Evolutionary conservation across 1,140 invertebrate genomes (phyloP).

Genomic region (Plectrocnemia conspersa): DNA sequence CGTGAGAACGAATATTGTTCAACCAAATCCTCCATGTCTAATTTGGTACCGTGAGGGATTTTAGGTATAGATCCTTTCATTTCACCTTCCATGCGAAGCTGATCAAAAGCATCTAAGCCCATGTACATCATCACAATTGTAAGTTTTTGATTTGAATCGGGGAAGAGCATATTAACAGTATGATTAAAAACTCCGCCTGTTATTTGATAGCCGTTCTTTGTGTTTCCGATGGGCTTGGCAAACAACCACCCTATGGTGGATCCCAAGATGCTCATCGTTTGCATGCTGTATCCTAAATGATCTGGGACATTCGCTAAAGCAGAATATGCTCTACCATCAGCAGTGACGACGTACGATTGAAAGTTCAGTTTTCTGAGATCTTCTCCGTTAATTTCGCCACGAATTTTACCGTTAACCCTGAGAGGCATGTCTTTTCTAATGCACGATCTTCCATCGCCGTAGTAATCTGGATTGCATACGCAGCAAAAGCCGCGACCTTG

Average conservation of each 20-base stretch:
- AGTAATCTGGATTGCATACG: conserved; percentile 70
- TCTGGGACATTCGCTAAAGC: conserved; percentile 76
- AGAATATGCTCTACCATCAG: conserved; percentile 85
- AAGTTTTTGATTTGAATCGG: conserved; percentile 64
- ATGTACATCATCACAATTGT: conserved; percentile 72
- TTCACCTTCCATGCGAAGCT: conserved; percentile 71
- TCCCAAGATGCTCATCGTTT: conserved; percentile 74
- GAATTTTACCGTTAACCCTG: conserved; percentile 79
- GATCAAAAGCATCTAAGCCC: conserved; percentile 88
- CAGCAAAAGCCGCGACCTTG: conserved; percentile 84
- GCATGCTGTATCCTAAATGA: conserved; percentile 70
- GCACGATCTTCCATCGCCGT: conserved; percentile 88
- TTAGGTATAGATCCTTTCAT: conserved; percentile 74
- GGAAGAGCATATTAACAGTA: conserved; percentile 68
- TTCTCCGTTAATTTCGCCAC: conserved; percentile 73
- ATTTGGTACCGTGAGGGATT: conserved; percentile 56
- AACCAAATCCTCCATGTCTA: conserved; percentile 74
- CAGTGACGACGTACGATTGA: conserved; percentile 87
- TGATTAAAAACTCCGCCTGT: conserved; percentile 81
- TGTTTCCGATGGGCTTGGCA: conserved; percentile 67
- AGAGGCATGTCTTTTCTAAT: conserved; percentile 75
- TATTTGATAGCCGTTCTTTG: conserved; percentile 81
- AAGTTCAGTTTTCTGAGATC: conserved; percentile 73
- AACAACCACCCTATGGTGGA: conserved; percentile 88
- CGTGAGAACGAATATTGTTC: conserved; percentile 73